phyloP scores from a whole-genome alignment of 2,888 invertebrate species.

The Protonemura montana region DNA sequence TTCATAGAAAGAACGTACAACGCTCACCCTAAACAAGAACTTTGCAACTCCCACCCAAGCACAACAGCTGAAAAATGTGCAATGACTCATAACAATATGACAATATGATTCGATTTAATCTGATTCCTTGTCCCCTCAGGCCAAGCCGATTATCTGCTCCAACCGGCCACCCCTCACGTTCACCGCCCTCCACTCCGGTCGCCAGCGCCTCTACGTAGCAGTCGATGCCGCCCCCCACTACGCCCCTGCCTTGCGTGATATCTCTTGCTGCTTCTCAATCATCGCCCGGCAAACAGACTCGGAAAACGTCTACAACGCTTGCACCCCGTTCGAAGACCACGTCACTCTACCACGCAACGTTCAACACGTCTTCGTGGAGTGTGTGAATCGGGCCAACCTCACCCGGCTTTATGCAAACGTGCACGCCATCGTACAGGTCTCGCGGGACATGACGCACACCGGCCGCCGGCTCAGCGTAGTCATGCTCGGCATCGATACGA shows the following conservation, averaged over 20 bases:
- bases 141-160: conserved; percentile 35
- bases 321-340: neutral
- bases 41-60: too few species aligned
- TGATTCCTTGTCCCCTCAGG: neutral
- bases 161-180: conserved; percentile 30
- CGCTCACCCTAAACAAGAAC: too few species aligned
- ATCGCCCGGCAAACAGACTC: conserved; percentile 7
- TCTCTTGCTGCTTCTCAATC: conserved; percentile 39
- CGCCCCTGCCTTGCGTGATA: neutral
- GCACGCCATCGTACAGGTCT: conserved; percentile 63
- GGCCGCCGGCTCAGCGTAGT: conserved; percentile 72
- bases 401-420: conserved; percentile 63
- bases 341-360: neutral
- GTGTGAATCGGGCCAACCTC: conserved; percentile 55
- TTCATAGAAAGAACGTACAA: too few species aligned
- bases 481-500: conserved; percentile 84
- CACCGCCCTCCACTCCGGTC: neutral
- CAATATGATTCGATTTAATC: too few species aligned
- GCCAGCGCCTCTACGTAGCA: neutral
- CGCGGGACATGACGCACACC: too few species aligned
- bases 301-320: neutral
- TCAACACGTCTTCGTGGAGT: conserved; percentile 60
- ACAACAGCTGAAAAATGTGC: too few species aligned
- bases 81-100: too few species aligned
- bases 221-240: neutral